Base-by-base conservation (phyloP, 2,888 invertebrate genomes). In the Lycophotia porphyrea region DNA sequence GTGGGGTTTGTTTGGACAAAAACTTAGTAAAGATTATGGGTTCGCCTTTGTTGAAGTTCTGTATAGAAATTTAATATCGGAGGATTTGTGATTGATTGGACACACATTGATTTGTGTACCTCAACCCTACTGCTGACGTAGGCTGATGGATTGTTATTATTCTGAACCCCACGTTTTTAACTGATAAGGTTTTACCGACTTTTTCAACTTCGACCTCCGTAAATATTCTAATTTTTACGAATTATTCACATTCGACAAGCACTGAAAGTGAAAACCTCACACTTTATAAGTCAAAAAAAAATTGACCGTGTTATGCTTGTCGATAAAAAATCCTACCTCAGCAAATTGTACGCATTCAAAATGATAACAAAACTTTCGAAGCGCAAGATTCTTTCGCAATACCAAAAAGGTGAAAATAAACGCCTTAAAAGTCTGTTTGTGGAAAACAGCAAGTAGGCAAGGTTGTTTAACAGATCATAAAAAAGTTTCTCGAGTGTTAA, bases 1-100 rank as follows among this genome's bases (percentile, higher is more conserved):
- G 87, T 87, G 82, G 85, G 91, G 91, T 91, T 88, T 91, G 92
- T 92, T 92, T 92, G 88, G 85, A 90, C 89, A 91, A 92, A 92
- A 92, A 91, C 90, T 91, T 91, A 91, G 89, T 88, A 87, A 88
- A 87, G 86, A 85, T 88, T 89, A 85, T 81, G 86, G 87, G 87
- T 85, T 74, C 82, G 81, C 85, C 73, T 84, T 88, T 87, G 89
- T 90, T 88, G 75, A 75, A 71, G 76, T 78, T 82, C 70, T 79
- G 81, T 81, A 84, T 86, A 88, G 88, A 86, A 84, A 87, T 87
- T 82, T 80, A 87, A 88, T 88, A 88, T 88, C 69, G 60, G 49
- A 82, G 83, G 84, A 82, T 87, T 87, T 86, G 76, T 86, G 79
- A 84, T 81, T 79, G 84, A 88, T 88, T 88, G 60, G 85, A 88